Conservation (phyloP, 1,140 invertebrate genomes). For the Euwallacea fornicatus region DNA sequence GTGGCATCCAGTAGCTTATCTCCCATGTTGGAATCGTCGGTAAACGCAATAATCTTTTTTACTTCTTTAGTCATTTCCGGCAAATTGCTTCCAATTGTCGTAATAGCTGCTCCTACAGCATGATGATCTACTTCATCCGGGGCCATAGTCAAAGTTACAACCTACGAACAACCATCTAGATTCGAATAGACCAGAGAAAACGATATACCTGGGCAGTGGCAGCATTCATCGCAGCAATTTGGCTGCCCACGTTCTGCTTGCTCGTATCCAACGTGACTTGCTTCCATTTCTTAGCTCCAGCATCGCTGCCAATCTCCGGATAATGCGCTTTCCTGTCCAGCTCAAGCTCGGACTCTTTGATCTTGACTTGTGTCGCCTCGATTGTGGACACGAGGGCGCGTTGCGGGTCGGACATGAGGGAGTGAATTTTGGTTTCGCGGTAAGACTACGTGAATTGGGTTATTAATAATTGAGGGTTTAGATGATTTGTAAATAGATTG, state of each 20-base stretch:
- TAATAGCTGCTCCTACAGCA: constrained; percentile 95
- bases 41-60: constrained; percentile 90
- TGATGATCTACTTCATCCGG: constrained; percentile 87
- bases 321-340: constrained; percentile 73
- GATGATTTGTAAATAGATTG: no score
- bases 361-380: constrained; percentile 80
- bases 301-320: constrained; percentile 80
- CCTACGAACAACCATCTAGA: constrained; percentile 43
- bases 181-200: background rate
- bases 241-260: constrained; percentile 93
- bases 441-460: constrained; percentile 16
- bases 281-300: constrained; percentile 88
- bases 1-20: constrained; percentile 91
- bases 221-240: constrained; percentile 98
- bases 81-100: constrained; percentile 93
- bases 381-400: constrained; percentile 89
- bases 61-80: constrained; percentile 96
- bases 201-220: constrained; percentile 74
- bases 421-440: constrained; percentile 84
- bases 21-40: constrained; percentile 80
- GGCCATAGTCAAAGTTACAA: constrained; percentile 93
- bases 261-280: constrained; percentile 92
- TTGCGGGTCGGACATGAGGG: constrained; percentile 86
- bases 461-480: constrained; percentile 1
- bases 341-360: constrained; percentile 81